These are phyloP conservation scores for Cyanoderma ruficeps DNA, from an alignment of 2,113 vertebrate genomes.

Conservation along the genomic window DNA sequence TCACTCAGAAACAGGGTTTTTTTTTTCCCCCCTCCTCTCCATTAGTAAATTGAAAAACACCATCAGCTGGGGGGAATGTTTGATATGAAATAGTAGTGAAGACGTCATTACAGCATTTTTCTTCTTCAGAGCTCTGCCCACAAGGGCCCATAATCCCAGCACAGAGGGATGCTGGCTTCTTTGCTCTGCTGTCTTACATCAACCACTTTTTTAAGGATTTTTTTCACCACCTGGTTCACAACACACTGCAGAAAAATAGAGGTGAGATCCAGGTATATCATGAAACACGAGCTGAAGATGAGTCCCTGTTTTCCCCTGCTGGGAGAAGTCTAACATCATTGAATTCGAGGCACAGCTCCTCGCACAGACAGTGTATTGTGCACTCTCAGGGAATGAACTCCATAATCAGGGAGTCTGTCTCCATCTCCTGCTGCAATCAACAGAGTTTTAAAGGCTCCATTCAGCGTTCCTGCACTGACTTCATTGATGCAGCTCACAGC, in stretches of 20 bases:
- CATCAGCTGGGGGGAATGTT: not conserved
- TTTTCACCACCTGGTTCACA: not conserved
- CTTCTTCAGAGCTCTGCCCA: not conserved
- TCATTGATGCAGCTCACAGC: not conserved
- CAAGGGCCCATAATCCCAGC: fast-evolving
- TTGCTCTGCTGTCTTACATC: not conserved
- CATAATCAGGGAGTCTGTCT: not conserved
- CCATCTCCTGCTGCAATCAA: not conserved
- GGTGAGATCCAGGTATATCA: not conserved
- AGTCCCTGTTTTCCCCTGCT: fast-evolving
- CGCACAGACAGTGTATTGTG: not conserved
- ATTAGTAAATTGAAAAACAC: not conserved
- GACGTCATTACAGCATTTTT: not conserved
- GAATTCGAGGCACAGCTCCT: fast-evolving
- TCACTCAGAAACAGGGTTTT: not conserved
- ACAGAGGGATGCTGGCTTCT: not conserved
- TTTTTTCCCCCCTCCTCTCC: fast-evolving
- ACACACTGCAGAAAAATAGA: not conserved
- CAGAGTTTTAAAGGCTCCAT: not conserved
- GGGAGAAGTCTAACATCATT: not conserved
- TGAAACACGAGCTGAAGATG: not conserved
- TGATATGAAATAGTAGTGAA: not conserved
- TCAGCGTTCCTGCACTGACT: not conserved
- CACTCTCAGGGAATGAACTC: not conserved
- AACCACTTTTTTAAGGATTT: not conserved